Evolutionary conservation across 2,888 invertebrate genomes (phyloP), one percentile per base, ranked within the genome.

Genomic region (Rotaria sp.): DNA sequence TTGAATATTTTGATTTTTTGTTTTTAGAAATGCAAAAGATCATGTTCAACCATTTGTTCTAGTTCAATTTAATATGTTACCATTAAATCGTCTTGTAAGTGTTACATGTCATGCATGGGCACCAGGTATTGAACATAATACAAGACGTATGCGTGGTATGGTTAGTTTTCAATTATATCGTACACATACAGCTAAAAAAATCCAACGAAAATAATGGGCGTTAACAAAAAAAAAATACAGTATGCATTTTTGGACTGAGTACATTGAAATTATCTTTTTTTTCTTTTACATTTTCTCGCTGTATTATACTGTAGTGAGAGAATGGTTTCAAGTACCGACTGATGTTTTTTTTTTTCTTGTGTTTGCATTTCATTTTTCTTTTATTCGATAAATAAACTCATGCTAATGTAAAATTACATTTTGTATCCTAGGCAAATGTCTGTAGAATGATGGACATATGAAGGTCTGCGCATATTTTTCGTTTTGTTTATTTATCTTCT

Each of bases 141-240:
- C n/a, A 45, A 41, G n/a, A 45, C 38, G 45, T 45, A 45, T 80
- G 80, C 80, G 80, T n/a, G 80, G 80, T 45, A 80, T 80, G 80
- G 41, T 80, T 45, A 80, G 3, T 26, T 80, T 80, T 80, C 80
- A 80, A 45, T 15, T 80, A n/a, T 80, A 80, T 80, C 80, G 80
- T 7, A 1, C 21, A 30, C 10, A 55, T 67, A 67, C 67, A 5
- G 18, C 35, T 21, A 59, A 1, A 15, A 57, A n/a, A 26, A 8
- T 10, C 10, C 7, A 2, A n/a, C 3, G 15, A 59, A 30, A n/a
- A 11, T 67, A 21, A 67, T 67, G 8, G 13, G 21, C 52, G 8
- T 52, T 52, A 52, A 52, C 24, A 52, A 50, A 18, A 15, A 50
- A 50, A 15, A 50, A 50, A 1, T 4, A 18, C 13, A 50, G 50